phyloP scores from a whole-genome alignment of 2,113 vertebrate genomes.

The Onychorhynchus coronatus region DNA sequence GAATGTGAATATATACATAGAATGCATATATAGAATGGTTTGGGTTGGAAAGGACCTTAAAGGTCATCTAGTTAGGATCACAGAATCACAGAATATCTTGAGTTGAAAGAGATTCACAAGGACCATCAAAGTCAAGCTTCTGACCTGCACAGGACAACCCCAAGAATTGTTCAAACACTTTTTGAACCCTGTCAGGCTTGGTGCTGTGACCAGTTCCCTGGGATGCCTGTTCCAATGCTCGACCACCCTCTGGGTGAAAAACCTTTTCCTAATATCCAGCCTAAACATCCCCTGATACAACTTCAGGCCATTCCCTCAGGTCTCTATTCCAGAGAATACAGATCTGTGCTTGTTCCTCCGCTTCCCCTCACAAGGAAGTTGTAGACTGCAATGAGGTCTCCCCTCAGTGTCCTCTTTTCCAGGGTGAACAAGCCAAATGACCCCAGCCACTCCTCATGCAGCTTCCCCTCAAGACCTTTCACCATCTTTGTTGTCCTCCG shows the following conservation, averaged over 20 bases:
- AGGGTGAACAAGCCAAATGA: not conserved
- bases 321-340: not conserved
- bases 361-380: not conserved
- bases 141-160: not conserved
- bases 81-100: not conserved
- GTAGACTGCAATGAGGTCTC: not conserved
- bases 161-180: not conserved
- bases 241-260: not conserved
- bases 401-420: not conserved
- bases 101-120: not conserved
- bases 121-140: not conserved
- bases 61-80: not conserved
- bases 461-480: not conserved
- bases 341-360: not conserved
- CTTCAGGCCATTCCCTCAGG: not conserved
- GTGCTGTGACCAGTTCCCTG: not conserved
- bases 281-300: not conserved
- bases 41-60: not conserved
- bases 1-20: not conserved
- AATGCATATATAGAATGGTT: not conserved
- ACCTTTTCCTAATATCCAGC: not conserved
- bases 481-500: not conserved
- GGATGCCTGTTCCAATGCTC: not conserved
- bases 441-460: rapidly evolving
- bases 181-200: not conserved